Percentiles rank a stretch among this genome's conserved stretches.
Conservation (phyloP, 2,797 vertebrate genomes). For the Myripristis murdjan region DNA sequence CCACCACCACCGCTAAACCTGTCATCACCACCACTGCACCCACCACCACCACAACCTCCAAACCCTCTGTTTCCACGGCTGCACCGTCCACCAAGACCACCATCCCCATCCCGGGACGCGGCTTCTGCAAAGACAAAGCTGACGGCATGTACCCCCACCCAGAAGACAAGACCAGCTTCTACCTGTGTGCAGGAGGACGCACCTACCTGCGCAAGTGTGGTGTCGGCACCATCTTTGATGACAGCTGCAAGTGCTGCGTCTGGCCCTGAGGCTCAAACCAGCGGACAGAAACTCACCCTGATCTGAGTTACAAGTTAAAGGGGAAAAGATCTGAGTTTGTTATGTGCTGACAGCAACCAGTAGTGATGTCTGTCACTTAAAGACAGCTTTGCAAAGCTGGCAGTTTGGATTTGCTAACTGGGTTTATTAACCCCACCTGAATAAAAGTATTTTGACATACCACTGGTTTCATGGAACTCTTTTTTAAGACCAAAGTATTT, state of each 20-base stretch:
- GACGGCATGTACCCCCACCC: conserved; percentile 70
- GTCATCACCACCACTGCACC: conserved; percentile 1
- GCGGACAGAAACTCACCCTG: background rate
- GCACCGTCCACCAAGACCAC: conserved; percentile 45
- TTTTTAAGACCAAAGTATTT: too few relatives aligned
- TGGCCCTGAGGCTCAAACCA: conserved; percentile 53
- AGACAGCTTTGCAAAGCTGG: background rate
- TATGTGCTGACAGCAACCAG: background rate
- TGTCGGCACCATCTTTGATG: conserved; percentile 59
- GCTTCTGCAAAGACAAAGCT: conserved; percentile 68
- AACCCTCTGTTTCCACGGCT: conserved; percentile 31
- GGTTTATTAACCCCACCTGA: background rate
- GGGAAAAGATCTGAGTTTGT: too few relatives aligned
- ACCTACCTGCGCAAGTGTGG: conserved; percentile 55
- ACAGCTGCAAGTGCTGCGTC: conserved; percentile 75
- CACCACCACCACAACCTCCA: conserved; percentile 10
- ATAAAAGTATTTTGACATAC: background rate
- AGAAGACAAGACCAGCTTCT: conserved; percentile 56
- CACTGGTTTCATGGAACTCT: too few relatives aligned
- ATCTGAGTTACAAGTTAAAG: background rate
- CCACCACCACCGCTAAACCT: conserved; percentile 51
- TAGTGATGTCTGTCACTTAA: background rate
- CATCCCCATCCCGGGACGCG: conserved; percentile 42
- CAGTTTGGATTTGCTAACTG: background rate
- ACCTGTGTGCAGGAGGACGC: conserved; percentile 59